These are phyloP conservation scores for Chinchilla lanigera DNA, from an alignment of 2,113 vertebrate species.

Conservation along the genomic window DNA sequence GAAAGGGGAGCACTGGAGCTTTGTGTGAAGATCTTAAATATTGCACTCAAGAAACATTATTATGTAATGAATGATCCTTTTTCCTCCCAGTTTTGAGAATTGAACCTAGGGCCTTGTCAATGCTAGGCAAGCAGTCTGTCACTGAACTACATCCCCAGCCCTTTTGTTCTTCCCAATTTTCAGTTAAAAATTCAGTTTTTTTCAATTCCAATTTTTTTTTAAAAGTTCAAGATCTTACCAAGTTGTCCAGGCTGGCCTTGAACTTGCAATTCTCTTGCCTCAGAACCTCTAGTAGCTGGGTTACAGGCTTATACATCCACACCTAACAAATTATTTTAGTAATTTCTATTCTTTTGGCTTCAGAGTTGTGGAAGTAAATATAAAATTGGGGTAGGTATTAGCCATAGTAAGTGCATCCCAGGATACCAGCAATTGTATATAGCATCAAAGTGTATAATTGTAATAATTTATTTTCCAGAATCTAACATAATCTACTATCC, in stretches of 20 bases:
- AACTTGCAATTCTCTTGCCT: background rate
- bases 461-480: background rate
- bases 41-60: background rate
- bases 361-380: background rate
- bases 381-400: background rate
- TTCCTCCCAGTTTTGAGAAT: background rate
- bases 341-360: background rate
- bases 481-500: background rate
- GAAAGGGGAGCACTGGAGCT: background rate
- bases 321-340: background rate
- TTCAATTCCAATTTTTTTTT: background rate
- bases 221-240: background rate
- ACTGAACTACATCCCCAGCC: background rate
- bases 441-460: background rate
- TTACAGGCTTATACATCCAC: background rate
- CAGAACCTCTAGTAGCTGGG: background rate
- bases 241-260: background rate
- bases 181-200: background rate
- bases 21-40: background rate
- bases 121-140: background rate
- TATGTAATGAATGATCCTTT: background rate
- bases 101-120: background rate
- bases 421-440: background rate
- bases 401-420: background rate
- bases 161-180: background rate